Percentiles rank a stretch among this genome's conserved stretches.
These are phyloP conservation scores for Pedicia rivosa DNA, from an alignment of 2,888 invertebrate genomes.

Conservation along the genomic window DNA sequence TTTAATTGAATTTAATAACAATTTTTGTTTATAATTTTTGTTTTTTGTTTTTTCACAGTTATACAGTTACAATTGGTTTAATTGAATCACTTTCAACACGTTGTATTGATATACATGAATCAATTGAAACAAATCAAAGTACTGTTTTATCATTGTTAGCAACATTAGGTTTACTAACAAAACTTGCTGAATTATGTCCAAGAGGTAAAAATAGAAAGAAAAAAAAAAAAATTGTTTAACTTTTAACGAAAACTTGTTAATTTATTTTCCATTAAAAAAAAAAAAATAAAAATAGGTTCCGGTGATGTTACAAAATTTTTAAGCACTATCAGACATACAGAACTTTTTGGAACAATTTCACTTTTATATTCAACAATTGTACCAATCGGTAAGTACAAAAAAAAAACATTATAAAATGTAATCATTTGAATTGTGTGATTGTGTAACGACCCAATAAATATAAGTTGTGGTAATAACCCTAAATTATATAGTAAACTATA, in stretches of 20 bases:
- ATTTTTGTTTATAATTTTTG: not conserved
- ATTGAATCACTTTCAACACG: constrained; percentile 59
- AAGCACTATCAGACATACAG: constrained; percentile 26
- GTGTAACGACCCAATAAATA: too few species aligned
- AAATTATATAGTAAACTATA: too few species aligned
- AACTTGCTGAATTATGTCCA: constrained; percentile 30
- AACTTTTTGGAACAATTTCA: constrained; percentile 28
- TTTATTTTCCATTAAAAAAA: too few species aligned
- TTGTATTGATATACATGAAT: constrained; percentile 51
- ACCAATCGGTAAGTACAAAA: constrained; percentile 25
- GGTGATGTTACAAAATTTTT: constrained; percentile 28
- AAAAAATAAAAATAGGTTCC: too few species aligned
- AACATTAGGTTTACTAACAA: constrained; percentile 28
- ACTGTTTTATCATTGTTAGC: constrained; percentile 28
- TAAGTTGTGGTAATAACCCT: too few species aligned
- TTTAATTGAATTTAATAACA: too few species aligned
- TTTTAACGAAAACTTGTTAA: too few species aligned
- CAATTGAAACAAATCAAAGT: constrained; percentile 33
- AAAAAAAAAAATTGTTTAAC: too few species aligned
- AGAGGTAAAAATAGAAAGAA: constrained; percentile 24
- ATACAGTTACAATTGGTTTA: constrained; percentile 62
- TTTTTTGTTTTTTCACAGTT: constrained; percentile 36
- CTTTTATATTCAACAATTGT: constrained; percentile 27
- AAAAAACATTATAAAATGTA: too few species aligned
- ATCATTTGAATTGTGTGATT: too few species aligned